A percentile compares a stretch with the other conserved stretches of the same genome.
Evolutionary conservation across 2,113 vertebrate genomes (phyloP).

Genomic region (Semicossyphus pulcher): DNA sequence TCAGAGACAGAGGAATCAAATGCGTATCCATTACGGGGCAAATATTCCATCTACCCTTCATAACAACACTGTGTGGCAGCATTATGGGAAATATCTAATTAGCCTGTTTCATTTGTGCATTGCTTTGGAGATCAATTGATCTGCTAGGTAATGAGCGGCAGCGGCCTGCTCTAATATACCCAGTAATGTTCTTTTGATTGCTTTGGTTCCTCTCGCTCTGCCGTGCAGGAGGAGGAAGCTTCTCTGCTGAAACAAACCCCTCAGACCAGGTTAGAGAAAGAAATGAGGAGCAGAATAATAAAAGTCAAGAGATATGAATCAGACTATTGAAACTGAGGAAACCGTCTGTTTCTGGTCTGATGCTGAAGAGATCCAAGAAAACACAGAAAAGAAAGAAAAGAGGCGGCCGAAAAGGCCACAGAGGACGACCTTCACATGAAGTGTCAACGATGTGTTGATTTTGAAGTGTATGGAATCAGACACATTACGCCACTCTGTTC

Average conservation of each 20-base stretch:
- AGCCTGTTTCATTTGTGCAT: slow-evolving; percentile 83
- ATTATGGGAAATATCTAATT: slow-evolving; percentile 85
- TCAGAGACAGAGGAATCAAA: slow-evolving; percentile 77
- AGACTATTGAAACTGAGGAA: slow-evolving; percentile 13
- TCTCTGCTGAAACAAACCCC: too few species aligned
- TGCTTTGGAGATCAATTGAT: slow-evolving; percentile 81
- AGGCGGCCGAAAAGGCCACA: too few species aligned
- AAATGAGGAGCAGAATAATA: slow-evolving; percentile 7
- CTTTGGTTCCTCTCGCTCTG: slow-evolving; percentile 81
- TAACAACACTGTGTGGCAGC: slow-evolving; percentile 77
- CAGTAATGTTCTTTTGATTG: slow-evolving; percentile 85
- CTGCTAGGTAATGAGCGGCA: slow-evolving; percentile 75
- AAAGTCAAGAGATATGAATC: slow-evolving; percentile 16
- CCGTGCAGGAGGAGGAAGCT: slow-evolving; percentile 40
- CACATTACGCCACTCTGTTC: slow-evolving; percentile 39
- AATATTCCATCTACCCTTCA: slow-evolving; percentile 71
- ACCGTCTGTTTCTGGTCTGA: neutral
- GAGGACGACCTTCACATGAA: too few species aligned
- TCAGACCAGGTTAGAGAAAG: slow-evolving; percentile 47
- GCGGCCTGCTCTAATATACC: slow-evolving; percentile 79
- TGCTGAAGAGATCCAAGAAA: neutral
- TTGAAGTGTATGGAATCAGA: slow-evolving; percentile 57
- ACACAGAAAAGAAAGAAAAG: neutral
- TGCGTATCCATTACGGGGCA: slow-evolving; percentile 79
- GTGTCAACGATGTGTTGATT: slow-evolving; percentile 7